A percentile compares a stretch with the other conserved stretches of the same genome.
phyloP scores from a whole-genome alignment of 2,113 vertebrate species.

The Benitochromis conjunctus region DNA sequence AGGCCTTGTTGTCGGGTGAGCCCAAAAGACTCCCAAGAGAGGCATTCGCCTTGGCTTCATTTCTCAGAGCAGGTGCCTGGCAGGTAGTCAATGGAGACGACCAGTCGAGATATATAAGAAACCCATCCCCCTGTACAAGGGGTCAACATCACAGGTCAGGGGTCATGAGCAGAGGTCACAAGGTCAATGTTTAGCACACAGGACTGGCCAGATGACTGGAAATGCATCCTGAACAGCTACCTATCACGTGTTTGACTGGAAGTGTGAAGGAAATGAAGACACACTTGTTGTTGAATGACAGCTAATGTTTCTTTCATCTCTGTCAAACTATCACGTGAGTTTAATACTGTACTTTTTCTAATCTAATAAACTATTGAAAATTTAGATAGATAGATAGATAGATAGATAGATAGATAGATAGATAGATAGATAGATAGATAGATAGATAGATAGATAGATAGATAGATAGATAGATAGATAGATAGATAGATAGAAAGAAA shows the following conservation, averaged over 20 bases:
- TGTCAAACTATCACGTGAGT: not conserved
- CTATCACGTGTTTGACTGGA: slow-evolving; percentile 11
- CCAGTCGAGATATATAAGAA: slow-evolving; percentile 73
- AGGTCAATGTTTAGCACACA: slow-evolving; percentile 84
- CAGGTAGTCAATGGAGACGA: slow-evolving; percentile 92
- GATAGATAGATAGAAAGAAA: not conserved
- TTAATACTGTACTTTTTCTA: not conserved
- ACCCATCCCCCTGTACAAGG: slow-evolving; percentile 70
- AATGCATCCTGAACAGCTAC: slow-evolving; percentile 44
- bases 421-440: too few species aligned
- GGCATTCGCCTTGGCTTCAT: slow-evolving; percentile 85
- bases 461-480: not conserved
- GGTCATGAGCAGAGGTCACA: slow-evolving; percentile 79
- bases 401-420: too few species aligned
- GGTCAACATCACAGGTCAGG: slow-evolving; percentile 84
- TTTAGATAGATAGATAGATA: not conserved
- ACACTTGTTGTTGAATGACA: not conserved
- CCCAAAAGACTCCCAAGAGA: slow-evolving; percentile 81
- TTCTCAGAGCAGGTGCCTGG: slow-evolving; percentile 89
- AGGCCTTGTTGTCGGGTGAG: slow-evolving; percentile 71
- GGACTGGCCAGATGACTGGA: slow-evolving; percentile 78
- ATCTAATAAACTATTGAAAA: not conserved
- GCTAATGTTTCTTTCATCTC: not conserved
- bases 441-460: not conserved
- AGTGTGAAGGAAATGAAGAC: slow-evolving; percentile 4